Evolutionary conservation across 2,888 invertebrate genomes (phyloP), one percentile per base, ranked within the genome.

Genomic region (Cerceris ruficornis): DNA sequence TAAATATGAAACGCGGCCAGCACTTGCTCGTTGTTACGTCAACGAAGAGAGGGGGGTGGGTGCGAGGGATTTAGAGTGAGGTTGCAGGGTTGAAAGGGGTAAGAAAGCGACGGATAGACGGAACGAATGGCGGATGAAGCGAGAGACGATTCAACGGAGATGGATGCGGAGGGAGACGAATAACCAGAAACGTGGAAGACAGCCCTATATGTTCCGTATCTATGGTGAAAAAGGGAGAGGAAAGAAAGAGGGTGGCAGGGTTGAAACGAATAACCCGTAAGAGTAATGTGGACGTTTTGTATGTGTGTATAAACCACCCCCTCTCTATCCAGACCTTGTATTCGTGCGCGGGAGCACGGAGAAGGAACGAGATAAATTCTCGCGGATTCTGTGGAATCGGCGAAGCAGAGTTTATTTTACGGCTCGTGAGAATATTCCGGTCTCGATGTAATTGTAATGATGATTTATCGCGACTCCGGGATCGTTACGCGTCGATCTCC

Each of bases 1-100:
- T 85, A 86, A 85, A 85, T 85, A 82, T 85, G 82, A 86, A 85
- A 85, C 78, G 75, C 73, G 65, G 57, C 57, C 57, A 69, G 64
- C 70, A 59, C 64, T 82, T 74, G 66, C 74, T 75, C 75, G 28
- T 71, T 77, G 82, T 77, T 75, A 67, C 67, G 68, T 50, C 46
- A 49, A 52, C 74, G 55, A 11, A 69, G 60, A 46, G 60, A 14
- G 39, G 57, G 39, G 57, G 50, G 41, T 7, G 66, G 58, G 54
- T 58, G 57, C 2, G 42, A 28, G 50, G 50, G 46, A 28, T 17
- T 17, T 50, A 60, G 52, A 62, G 52, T 28, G 75, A 28, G 28
- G 50, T 17, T 60, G 39, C 62, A 74, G 43, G 58, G 68, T n/a
- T 46, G 41, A 14, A 46, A 42, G 77, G 17, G n/a, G 52, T 50